Evolutionary conservation across 2,113 vertebrate species (phyloP).

Genomic region (Microcebus jonahi): DNA sequence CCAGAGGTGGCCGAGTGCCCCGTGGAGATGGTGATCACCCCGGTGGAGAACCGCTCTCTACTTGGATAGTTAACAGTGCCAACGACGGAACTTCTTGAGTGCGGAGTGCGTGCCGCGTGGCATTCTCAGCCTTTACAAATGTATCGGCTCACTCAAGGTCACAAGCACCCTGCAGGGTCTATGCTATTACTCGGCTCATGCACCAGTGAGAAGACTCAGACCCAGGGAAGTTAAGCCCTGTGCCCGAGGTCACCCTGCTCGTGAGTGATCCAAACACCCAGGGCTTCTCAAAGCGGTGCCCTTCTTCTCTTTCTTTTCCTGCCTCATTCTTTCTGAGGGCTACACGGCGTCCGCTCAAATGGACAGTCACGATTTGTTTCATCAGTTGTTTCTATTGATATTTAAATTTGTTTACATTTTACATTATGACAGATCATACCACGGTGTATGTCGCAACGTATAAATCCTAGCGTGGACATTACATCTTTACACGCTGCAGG

Average conservation of each 20-base stretch:
- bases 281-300: fast-evolving
- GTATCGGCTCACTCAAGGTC: not conserved
- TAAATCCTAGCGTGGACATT: not conserved
- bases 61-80: too few relatives aligned
- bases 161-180: fast-evolving
- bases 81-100: too few relatives aligned
- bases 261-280: fast-evolving
- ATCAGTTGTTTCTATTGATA: not conserved
- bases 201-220: not conserved
- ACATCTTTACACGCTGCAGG: not conserved
- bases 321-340: not conserved
- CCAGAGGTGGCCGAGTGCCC: not conserved
- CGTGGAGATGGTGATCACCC: not conserved
- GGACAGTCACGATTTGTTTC: not conserved
- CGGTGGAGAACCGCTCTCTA: not conserved
- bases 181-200: not conserved
- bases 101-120: fast-evolving
- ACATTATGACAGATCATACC: not conserved
- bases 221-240: not conserved
- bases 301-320: not conserved
- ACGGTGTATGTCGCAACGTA: fast-evolving
- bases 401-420: not conserved
- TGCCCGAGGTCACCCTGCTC: not conserved
- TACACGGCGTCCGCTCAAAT: fast-evolving
- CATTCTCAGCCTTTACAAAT: not conserved